A percentile compares a stretch with the other conserved stretches of the same genome.
Conservation (phyloP, 2,113 vertebrate genomes). For the Psephotus haematonotus region DNA sequence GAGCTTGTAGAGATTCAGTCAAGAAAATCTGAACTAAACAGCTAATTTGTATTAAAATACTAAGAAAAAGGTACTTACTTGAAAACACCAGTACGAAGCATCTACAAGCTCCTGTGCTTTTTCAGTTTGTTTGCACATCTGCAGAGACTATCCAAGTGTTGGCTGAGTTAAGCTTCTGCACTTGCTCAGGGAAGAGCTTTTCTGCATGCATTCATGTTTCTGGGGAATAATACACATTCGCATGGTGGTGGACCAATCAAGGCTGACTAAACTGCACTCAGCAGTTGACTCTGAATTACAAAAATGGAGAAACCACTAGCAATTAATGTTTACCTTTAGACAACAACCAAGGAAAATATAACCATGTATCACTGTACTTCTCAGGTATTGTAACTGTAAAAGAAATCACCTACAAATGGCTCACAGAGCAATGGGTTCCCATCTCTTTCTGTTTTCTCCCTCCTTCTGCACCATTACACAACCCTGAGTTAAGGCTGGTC, state of each 20-base stretch:
- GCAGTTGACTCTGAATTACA: not conserved
- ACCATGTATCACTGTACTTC: not conserved
- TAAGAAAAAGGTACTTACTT: not conserved
- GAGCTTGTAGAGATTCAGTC: not conserved
- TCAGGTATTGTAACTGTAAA: not conserved
- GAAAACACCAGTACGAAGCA: not conserved
- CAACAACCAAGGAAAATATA: not conserved
- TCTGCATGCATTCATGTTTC: not conserved
- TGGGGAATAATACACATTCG: not conserved
- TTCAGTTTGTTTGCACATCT: not conserved
- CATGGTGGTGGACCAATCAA: not conserved
- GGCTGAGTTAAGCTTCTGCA: not conserved
- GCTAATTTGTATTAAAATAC: not conserved
- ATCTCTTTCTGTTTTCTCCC: not conserved
- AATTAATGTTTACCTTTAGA: not conserved
- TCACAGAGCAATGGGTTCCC: not conserved
- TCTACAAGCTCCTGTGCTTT: not conserved
- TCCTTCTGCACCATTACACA: not conserved
- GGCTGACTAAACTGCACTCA: not conserved
- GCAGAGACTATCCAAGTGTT: not conserved
- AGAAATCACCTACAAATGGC: not conserved
- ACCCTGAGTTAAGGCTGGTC: not conserved
- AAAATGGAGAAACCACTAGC: not conserved
- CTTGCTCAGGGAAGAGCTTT: not conserved
- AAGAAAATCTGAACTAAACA: not conserved